These are phyloP conservation scores for Cerastis leucographa DNA, from an alignment of 2,888 invertebrate species.

Conservation along the genomic window DNA sequence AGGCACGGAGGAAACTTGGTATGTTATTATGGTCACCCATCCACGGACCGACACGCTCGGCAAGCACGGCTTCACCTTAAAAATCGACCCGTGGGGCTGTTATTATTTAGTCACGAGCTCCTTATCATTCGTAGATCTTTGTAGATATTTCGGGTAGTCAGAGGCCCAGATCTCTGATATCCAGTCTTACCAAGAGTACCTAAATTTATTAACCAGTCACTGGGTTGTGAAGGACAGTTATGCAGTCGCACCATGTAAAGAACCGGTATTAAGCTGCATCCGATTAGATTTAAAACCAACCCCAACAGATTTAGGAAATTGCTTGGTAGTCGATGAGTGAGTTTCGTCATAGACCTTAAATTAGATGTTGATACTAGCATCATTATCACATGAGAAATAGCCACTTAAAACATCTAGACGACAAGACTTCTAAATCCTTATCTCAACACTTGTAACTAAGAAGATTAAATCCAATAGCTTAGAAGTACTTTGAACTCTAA, in stretches of 20 bases:
- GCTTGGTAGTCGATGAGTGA: background rate
- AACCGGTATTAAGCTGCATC: background rate
- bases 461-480: constrained; percentile 29
- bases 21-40: too few relatives aligned
- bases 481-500: constrained; percentile 19
- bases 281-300: background rate
- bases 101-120: too few relatives aligned
- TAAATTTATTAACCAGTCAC: too few relatives aligned
- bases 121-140: background rate
- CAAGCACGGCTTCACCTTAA: too few relatives aligned
- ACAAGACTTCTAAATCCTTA: background rate
- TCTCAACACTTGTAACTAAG: background rate
- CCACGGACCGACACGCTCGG: too few relatives aligned
- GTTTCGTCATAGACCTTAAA: background rate
- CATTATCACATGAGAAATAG: background rate
- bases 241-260: too few relatives aligned
- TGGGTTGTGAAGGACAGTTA: too few relatives aligned
- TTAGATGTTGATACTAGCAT: background rate
- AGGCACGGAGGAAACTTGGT: too few relatives aligned
- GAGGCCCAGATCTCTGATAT: background rate
- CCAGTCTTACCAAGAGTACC: background rate
- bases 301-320: background rate
- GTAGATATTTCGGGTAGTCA: background rate
- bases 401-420: background rate
- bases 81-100: too few relatives aligned